phyloP scores from a whole-genome alignment of 1,140 invertebrate genomes.

The Ceratosolen solmsi region DNA sequence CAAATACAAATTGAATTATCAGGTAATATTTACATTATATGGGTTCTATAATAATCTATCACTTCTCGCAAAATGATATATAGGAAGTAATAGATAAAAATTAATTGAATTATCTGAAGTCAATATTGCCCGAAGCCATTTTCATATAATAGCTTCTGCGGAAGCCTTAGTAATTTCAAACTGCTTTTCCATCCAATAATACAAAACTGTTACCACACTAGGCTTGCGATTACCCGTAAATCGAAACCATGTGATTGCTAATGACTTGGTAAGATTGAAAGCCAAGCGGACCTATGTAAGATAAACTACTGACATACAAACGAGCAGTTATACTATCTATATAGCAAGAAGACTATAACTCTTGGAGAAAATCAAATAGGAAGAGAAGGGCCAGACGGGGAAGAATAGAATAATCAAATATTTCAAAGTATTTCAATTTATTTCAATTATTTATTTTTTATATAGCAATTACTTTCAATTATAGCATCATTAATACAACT shows the following conservation, averaged over 20 bases:
- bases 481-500: too few relatives aligned
- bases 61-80: background rate
- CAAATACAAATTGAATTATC: too few relatives aligned
- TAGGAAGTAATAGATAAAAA: background rate
- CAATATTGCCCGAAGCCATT: background rate
- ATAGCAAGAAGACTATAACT: background rate
- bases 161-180: background rate
- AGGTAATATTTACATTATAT: background rate
- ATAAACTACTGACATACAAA: conserved; percentile 5
- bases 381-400: too few relatives aligned
- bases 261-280: conserved; percentile 12
- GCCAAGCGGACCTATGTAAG: background rate
- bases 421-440: too few relatives aligned
- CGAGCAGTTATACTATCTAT: background rate
- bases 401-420: background rate
- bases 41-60: background rate
- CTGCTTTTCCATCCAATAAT: background rate
- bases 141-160: background rate
- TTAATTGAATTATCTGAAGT: background rate
- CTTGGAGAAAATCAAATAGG: background rate
- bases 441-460: too few relatives aligned
- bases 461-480: too few relatives aligned
- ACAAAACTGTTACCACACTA: background rate
- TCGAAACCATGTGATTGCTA: conserved; percentile 16
- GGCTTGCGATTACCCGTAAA: background rate